Percentiles rank a stretch among this genome's conserved stretches.
These are phyloP conservation scores for Drosophila formosana DNA, from an alignment of 2,888 invertebrate genomes.

Conservation along the genomic window DNA sequence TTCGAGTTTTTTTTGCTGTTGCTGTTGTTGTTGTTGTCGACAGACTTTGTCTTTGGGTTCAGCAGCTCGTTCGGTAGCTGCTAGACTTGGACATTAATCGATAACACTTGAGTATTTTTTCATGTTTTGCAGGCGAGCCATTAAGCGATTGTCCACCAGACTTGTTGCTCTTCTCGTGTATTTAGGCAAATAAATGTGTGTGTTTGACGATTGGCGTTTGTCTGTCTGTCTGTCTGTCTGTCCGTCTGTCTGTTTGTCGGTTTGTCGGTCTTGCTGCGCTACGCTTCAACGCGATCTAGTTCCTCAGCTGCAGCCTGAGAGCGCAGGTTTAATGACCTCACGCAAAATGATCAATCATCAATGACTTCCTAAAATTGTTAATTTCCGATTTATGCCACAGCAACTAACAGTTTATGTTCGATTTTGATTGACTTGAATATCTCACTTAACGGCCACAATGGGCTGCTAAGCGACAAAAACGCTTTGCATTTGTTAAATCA, in stretches of 20 bases:
- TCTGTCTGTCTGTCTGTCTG: background rate
- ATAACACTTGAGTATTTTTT: constrained; percentile 86
- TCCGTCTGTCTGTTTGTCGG: no score
- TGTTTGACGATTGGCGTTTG: constrained; percentile 34
- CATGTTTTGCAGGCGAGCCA: constrained; percentile 86
- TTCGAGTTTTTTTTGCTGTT: constrained; percentile 1
- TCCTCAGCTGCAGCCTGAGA: background rate
- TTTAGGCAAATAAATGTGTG: constrained; percentile 63
- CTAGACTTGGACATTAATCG: constrained; percentile 86
- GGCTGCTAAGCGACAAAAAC: no score
- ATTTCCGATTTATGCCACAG: no score
- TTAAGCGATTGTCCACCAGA: constrained; percentile 85
- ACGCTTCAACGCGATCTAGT: constrained; percentile 22
- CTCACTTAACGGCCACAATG: no score
- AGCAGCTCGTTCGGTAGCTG: constrained; percentile 85
- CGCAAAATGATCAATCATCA: background rate
- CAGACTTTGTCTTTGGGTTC: constrained; percentile 23
- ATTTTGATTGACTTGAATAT: background rate
- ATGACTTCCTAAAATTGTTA: background rate
- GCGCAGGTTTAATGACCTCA: background rate
- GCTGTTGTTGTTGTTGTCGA: constrained; percentile 13
- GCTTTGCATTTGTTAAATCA: no score
- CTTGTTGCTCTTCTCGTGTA: constrained; percentile 42
- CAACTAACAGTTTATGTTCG: background rate
- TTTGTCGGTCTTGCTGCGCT: constrained; percentile 32